A percentile compares a stretch with the other conserved stretches of the same genome.
phyloP scores from a whole-genome alignment of 2,888 invertebrate species.

The Xestoiulus laeticollis region DNA sequence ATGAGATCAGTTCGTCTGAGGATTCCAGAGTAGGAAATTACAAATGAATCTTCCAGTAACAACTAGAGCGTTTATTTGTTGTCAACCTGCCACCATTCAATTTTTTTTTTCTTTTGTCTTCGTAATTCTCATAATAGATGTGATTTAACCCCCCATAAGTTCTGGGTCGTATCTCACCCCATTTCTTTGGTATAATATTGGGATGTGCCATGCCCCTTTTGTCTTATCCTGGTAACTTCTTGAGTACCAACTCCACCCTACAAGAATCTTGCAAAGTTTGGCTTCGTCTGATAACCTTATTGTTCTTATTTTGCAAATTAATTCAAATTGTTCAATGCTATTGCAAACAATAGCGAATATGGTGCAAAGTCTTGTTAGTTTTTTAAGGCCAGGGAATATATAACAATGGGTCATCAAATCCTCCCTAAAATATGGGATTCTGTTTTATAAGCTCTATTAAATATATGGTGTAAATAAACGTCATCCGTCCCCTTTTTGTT shows the following conservation, averaged over 20 bases:
- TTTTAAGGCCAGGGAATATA: background rate
- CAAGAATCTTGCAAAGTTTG: background rate
- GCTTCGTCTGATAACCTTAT: background rate
- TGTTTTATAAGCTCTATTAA: background rate
- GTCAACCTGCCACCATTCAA: background rate
- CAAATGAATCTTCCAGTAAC: background rate
- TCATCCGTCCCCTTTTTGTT: too few species aligned
- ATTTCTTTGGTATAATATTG: background rate
- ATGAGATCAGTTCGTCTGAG: background rate
- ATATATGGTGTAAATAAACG: too few species aligned
- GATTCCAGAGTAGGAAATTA: background rate
- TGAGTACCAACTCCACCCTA: background rate
- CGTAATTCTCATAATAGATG: background rate
- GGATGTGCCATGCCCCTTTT: background rate
- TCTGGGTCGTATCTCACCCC: background rate
- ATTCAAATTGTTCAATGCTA: background rate
- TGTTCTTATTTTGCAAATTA: background rate
- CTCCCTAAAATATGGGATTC: background rate
- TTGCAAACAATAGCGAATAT: background rate
- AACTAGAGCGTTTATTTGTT: background rate
- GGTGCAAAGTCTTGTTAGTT: background rate
- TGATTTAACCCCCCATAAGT: background rate
- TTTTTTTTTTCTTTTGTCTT: background rate
- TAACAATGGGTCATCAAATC: conserved; percentile 11
- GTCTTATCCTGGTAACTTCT: background rate